Base-by-base conservation (phyloP, 2,797 vertebrate genomes). In the Rallus crepitans region DNA sequence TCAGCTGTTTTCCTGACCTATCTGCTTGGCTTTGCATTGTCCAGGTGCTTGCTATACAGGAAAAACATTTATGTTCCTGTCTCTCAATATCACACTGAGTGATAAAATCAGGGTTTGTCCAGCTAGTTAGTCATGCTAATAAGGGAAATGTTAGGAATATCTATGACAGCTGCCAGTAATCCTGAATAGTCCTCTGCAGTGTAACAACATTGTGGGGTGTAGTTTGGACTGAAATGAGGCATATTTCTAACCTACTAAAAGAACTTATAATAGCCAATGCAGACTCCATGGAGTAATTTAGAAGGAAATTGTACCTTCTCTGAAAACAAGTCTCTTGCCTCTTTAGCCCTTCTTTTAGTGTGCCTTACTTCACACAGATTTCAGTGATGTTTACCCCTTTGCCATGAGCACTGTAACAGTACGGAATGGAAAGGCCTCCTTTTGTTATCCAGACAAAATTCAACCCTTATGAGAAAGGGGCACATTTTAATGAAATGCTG, bases 1-100 rank as follows among this genome's bases (percentile, higher is more conserved):
- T 59, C 72, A 50, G 68, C 35, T 71, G 65, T 93, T 94, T 89
- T 82, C 90, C 73, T 89, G 90, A 77, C 42, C 82, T 89, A 14
- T 40, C 63, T 79, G 24, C 2, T 82, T 93, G 79, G 24, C 35
- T 78, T 52, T 91, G 37, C 47, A 57, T 57, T 87, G 48, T 79
- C 81, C 81, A 73, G 64, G 66, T 94, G 48, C 63, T 64, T 85
- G 16, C 71, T 77, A 4, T 77, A 52, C 24, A 91, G 61, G 89
- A 95, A 94, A 78, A 50, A 63, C 17, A 24, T 72, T 72, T 60
- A 17, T 91, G 9, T 95, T 96, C 76, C 72, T 65, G 52, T 82
- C 42, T 82, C 70, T 92, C 42, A 2, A 30, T 91, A 47, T 1
- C 48, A 35, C 42, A n/a, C 53, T 72, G 25, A 61, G 53, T 0